These are phyloP conservation scores for Intellagama lesueurii DNA, from an alignment of 2,797 vertebrate genomes.

Conservation along the genomic window DNA sequence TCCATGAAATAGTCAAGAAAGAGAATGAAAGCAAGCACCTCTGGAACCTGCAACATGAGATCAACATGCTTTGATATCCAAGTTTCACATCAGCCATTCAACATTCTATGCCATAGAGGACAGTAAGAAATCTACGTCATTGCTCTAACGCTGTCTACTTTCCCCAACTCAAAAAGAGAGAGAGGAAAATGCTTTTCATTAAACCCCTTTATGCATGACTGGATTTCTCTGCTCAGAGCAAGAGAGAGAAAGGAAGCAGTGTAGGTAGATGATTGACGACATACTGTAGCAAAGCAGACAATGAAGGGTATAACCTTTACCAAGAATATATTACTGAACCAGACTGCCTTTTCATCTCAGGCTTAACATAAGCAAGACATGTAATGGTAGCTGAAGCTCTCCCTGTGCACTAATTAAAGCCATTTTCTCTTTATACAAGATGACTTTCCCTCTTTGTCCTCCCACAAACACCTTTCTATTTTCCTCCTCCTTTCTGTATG, in stretches of 20 bases:
- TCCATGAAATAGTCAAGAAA: not conserved
- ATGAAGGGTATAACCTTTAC: not conserved
- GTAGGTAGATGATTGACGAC: not conserved
- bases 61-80: not conserved
- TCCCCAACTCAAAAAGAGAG: not conserved
- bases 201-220: not conserved
- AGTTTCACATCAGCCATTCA: not conserved
- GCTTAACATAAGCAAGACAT: fast-evolving
- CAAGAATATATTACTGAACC: not conserved
- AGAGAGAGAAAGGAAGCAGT: not conserved
- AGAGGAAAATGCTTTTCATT: not conserved
- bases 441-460: constrained; percentile 27
- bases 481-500: not conserved
- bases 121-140: not conserved
- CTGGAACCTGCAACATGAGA: not conserved
- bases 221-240: not conserved
- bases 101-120: not conserved
- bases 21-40: not conserved
- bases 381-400: not conserved
- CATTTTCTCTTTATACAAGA: constrained; percentile 23
- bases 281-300: not conserved
- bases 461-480: constrained; percentile 3
- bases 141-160: not conserved
- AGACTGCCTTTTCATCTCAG: not conserved
- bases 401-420: not conserved